Conservation (phyloP, 2,797 vertebrate genomes). For the Periparus ater region DNA sequence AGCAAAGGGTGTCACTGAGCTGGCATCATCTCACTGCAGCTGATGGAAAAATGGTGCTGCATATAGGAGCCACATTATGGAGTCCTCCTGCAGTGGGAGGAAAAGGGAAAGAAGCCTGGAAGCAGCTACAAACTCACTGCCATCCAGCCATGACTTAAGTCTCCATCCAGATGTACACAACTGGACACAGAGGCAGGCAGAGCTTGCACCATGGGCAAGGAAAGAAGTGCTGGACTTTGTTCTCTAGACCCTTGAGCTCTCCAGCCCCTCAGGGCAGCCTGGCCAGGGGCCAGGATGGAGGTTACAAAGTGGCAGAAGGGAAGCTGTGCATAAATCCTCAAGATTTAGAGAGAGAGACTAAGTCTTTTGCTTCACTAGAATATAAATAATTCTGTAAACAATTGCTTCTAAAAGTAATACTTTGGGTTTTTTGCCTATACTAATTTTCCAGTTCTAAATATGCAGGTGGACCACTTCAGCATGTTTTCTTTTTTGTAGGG, state of each 20-base stretch:
- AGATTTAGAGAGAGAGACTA: not conserved
- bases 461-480: not conserved
- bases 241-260: not conserved
- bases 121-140: not conserved
- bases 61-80: not conserved
- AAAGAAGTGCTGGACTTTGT: not conserved
- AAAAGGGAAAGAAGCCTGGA: not conserved
- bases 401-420: not conserved
- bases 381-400: not conserved
- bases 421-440: not conserved
- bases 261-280: not conserved
- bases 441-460: not conserved
- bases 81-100: not conserved
- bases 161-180: fast-evolving
- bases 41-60: not conserved
- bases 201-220: not conserved
- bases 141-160: not conserved
- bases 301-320: not conserved
- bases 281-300: not conserved
- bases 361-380: not conserved
- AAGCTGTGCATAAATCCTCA: not conserved
- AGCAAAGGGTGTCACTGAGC: not conserved
- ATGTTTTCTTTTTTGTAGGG: not conserved
- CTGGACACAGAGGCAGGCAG: not conserved
- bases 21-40: not conserved